Conservation (phyloP, 64 coral and sea anemone genomes). For the Trachythela sp. region DNA sequence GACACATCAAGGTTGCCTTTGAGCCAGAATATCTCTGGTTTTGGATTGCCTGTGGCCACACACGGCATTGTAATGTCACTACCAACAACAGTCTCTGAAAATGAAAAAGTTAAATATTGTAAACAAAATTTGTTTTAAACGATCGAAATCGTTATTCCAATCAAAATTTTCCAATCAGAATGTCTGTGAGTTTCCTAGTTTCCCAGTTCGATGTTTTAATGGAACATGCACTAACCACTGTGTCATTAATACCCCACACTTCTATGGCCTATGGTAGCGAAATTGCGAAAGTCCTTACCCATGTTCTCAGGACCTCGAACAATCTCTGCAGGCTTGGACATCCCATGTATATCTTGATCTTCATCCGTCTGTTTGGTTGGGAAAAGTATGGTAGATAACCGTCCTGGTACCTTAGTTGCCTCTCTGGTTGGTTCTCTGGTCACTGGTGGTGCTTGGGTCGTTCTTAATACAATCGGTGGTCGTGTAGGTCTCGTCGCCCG, state of each 20-base stretch:
- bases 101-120: not conserved
- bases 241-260: not conserved
- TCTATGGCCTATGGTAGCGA: not conserved
- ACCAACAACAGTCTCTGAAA: not conserved
- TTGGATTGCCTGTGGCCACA: not conserved
- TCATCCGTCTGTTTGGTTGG: not conserved
- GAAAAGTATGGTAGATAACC: not conserved
- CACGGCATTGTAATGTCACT: not conserved
- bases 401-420: not conserved
- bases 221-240: too few relatives aligned
- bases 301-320: not conserved
- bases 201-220: too few relatives aligned
- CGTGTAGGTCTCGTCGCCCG: not conserved
- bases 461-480: not conserved
- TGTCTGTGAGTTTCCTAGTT: too few relatives aligned
- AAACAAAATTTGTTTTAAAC: not conserved
- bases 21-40: not conserved
- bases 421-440: not conserved
- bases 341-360: not conserved
- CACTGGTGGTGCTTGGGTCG: not conserved
- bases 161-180: too few relatives aligned
- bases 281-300: not conserved
- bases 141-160: too few relatives aligned
- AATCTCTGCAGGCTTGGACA: not conserved
- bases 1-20: slow-evolving; percentile 3